These are phyloP conservation scores for Caerostris darwini DNA, from an alignment of 1,140 invertebrate genomes.

Conservation along the genomic window DNA sequence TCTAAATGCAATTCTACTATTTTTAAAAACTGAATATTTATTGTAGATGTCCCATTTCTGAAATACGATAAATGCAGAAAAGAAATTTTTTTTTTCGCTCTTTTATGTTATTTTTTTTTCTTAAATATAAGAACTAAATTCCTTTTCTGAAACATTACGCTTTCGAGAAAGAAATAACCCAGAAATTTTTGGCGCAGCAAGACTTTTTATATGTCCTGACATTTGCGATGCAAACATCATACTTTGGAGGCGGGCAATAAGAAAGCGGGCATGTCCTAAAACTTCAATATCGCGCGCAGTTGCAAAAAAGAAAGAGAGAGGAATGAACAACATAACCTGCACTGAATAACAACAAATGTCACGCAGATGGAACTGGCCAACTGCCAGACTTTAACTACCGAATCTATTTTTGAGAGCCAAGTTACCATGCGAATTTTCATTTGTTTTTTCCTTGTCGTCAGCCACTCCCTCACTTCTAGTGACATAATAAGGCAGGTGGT, in stretches of 20 bases:
- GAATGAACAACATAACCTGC: slow-evolving; percentile 15
- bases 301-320: background rate
- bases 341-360: slow-evolving; percentile 36
- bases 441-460: background rate
- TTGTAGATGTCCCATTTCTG: no score
- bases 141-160: background rate
- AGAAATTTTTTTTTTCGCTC: no score
- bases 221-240: slow-evolving; percentile 39
- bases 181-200: background rate
- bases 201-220: background rate
- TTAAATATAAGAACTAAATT: background rate
- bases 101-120: no score
- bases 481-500: background rate
- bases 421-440: background rate
- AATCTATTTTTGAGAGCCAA: slow-evolving; percentile 18
- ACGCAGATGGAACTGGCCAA: slow-evolving; percentile 30
- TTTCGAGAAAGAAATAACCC: slow-evolving; percentile 13
- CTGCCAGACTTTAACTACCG: slow-evolving; percentile 27
- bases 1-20: no score
- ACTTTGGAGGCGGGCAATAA: background rate
- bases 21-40: no score
- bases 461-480: background rate
- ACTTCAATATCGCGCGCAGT: slow-evolving; percentile 21
- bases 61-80: no score
- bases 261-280: slow-evolving; percentile 1